Evolutionary conservation across 1,140 invertebrate genomes (phyloP).

Genomic region (Rhyzopertha dominica): DNA sequence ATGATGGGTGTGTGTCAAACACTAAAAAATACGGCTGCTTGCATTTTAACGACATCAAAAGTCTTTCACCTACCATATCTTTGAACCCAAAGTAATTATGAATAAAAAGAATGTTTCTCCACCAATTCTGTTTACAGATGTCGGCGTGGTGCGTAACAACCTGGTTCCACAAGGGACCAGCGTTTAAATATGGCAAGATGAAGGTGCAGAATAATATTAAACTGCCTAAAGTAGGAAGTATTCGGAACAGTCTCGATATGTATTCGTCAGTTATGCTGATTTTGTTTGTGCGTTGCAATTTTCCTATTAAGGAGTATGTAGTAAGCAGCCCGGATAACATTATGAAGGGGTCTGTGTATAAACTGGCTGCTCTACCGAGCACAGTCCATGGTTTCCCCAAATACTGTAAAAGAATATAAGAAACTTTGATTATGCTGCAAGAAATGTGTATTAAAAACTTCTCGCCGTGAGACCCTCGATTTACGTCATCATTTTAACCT

Average conservation of each 20-base stretch:
- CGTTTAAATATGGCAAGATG: slow-evolving; percentile 54
- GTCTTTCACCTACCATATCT: slow-evolving; percentile 52
- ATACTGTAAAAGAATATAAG: slow-evolving; percentile 45
- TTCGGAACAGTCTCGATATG: slow-evolving; percentile 55
- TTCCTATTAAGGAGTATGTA: slow-evolving; percentile 59
- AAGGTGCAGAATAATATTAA: slow-evolving; percentile 61
- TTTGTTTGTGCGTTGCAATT: slow-evolving; percentile 52
- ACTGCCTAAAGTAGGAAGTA: slow-evolving; percentile 53
- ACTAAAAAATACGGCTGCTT: slow-evolving; percentile 57
- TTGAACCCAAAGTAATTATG: slow-evolving; percentile 60
- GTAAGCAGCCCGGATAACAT: slow-evolving; percentile 69
- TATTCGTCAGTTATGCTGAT: slow-evolving; percentile 58
- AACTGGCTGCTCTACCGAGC: slow-evolving; percentile 63
- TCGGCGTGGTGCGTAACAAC: slow-evolving; percentile 57
- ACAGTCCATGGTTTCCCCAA: slow-evolving; percentile 66
- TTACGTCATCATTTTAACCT: too few species aligned
- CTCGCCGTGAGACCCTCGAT: too few species aligned
- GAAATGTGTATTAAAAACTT: too few species aligned
- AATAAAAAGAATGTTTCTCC: slow-evolving; percentile 58
- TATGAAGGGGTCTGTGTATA: slow-evolving; percentile 74
- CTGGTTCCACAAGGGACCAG: slow-evolving; percentile 58
- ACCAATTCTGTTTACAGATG: slow-evolving; percentile 57
- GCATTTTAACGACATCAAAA: slow-evolving; percentile 3
- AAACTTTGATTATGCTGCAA: too few species aligned
- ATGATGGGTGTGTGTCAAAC: slow-evolving; percentile 63